Evolutionary conservation across 2,888 invertebrate genomes (phyloP).

Genomic region (Argyra leucocephala): DNA sequence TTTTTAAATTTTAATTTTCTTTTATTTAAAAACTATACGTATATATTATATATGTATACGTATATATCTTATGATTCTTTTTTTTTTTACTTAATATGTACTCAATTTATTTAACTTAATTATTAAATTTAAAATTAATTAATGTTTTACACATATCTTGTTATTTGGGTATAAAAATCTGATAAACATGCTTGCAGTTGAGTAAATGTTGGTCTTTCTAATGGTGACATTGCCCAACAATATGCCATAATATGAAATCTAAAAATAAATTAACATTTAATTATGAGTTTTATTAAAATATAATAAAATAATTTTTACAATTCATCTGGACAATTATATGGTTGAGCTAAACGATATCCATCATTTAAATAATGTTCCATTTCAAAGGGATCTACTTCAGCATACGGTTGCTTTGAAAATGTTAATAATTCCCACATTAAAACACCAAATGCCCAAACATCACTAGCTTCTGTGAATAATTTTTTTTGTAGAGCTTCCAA

Average conservation of each 20-base stretch:
- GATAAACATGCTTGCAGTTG: slow-evolving; percentile 74
- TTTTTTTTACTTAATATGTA: no score
- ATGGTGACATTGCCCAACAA: slow-evolving; percentile 80
- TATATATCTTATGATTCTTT: no score
- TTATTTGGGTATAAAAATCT: slow-evolving; percentile 78
- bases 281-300: not conserved
- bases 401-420: slow-evolving; percentile 79
- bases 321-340: slow-evolving; percentile 91
- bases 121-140: no score
- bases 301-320: slow-evolving; percentile 54
- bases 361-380: slow-evolving; percentile 79
- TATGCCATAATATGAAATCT: slow-evolving; percentile 87
- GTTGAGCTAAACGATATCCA: slow-evolving; percentile 83
- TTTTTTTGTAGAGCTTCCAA: slow-evolving; percentile 73
- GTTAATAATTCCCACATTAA: slow-evolving; percentile 89
- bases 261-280: slow-evolving; percentile 25
- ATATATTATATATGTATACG: no score
- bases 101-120: no score
- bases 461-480: slow-evolving; percentile 76
- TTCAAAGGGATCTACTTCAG: slow-evolving; percentile 86
- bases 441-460: slow-evolving; percentile 94
- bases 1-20: no score
- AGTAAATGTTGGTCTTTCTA: slow-evolving; percentile 72
- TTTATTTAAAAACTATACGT: no score
- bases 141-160: slow-evolving; percentile 63